phyloP scores from a whole-genome alignment of 2,888 invertebrate species.

The Coenonympha arcania region DNA sequence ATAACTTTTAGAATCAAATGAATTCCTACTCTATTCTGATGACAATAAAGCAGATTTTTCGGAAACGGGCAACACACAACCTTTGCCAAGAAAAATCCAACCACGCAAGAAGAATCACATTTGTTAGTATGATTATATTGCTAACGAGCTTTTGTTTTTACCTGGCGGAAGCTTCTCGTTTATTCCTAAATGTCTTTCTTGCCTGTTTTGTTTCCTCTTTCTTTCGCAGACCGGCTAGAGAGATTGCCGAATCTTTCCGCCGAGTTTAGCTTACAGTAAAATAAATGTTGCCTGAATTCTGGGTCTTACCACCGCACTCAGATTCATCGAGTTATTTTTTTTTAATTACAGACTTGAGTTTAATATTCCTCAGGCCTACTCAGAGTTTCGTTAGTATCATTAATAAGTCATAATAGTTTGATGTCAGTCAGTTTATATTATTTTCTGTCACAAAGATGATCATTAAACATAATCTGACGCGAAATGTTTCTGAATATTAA shows the following conservation, averaged over 20 bases:
- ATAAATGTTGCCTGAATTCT: no score
- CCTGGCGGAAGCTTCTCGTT: slow-evolving; percentile 10
- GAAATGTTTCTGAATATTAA: no score
- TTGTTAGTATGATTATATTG: slow-evolving; percentile 22
- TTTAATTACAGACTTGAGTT: no score
- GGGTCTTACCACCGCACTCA: no score
- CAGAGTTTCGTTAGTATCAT: no score
- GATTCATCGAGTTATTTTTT: no score
- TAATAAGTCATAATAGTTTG: no score
- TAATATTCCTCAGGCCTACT: no score
- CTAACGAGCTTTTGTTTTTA: slow-evolving; percentile 22
- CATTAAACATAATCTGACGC: no score
- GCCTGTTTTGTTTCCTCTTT: neutral
- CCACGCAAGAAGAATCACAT: slow-evolving; percentile 15
- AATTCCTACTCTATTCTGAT: neutral
- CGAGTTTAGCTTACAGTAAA: neutral
- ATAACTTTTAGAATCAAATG: neutral
- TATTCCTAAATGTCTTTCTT: slow-evolving; percentile 7
- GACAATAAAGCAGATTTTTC: neutral
- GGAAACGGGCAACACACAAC: neutral
- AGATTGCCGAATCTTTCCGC: neutral
- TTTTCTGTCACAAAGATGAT: no score
- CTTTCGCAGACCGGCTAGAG: neutral
- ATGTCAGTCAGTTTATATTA: no score
- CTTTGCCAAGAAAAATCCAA: slow-evolving; percentile 15